phyloP scores from a whole-genome alignment of 1,140 invertebrate species.

The Propsilocerus akamusi region DNA sequence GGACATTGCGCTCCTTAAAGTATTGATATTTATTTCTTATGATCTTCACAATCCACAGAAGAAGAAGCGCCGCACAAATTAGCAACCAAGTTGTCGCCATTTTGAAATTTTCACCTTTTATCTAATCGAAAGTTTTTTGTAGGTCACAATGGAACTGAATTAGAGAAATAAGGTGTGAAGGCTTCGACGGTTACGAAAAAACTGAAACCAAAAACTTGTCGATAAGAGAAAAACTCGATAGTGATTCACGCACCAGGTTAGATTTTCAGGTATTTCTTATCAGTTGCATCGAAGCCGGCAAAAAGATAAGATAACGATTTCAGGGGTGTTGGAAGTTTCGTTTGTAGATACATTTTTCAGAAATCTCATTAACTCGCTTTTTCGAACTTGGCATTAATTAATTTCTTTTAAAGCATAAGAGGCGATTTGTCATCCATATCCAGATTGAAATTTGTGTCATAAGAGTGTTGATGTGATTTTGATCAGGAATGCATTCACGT shows the following conservation, averaged over 20 bases:
- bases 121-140: background rate
- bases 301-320: background rate
- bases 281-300: background rate
- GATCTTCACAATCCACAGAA: background rate
- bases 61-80: background rate
- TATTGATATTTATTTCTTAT: background rate
- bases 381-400: no score
- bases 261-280: background rate
- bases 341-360: no score
- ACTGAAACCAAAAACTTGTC: background rate
- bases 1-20: background rate
- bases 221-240: background rate
- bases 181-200: background rate
- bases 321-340: background rate
- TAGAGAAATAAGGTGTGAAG: background rate
- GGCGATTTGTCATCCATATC: no score
- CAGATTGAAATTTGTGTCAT: no score
- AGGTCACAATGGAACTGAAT: no score
- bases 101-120: background rate
- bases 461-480: no score
- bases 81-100: background rate
- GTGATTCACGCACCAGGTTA: background rate
- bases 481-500: no score
- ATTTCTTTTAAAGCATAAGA: no score
- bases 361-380: no score